Evolutionary conservation across 1,140 invertebrate species (phyloP).

Genomic region (Holcopasites calliopsidis): DNA sequence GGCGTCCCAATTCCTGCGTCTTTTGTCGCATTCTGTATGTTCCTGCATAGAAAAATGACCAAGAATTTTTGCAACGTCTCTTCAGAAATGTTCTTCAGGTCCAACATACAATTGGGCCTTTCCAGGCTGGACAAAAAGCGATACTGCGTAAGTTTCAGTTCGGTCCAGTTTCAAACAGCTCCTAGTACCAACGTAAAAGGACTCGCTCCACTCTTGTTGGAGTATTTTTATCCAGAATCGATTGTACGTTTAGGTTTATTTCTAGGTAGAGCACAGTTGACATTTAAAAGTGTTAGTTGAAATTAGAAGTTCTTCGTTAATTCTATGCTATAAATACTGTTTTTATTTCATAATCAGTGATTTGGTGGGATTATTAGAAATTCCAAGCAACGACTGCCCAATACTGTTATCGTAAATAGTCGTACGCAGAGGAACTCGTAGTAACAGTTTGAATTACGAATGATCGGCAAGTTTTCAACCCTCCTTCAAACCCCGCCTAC

Average conservation of each 20-base stretch:
- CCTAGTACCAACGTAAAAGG: not conserved
- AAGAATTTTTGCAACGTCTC: conserved; percentile 1
- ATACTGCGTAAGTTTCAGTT: not conserved
- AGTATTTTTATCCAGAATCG: not conserved
- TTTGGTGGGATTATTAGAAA: not conserved
- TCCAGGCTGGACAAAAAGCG: not conserved
- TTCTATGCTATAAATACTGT: not conserved
- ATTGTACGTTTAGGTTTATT: not conserved
- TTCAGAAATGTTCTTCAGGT: not conserved
- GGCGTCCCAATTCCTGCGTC: conserved; percentile 36
- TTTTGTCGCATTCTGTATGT: conserved; percentile 27
- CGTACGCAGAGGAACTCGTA: not conserved
- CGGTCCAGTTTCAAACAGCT: not conserved
- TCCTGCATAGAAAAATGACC: conserved; percentile 18
- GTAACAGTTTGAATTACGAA: not conserved
- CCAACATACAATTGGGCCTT: too few species aligned
- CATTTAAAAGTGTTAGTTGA: too few species aligned
- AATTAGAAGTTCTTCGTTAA: not conserved
- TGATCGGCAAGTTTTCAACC: not conserved
- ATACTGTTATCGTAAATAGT: not conserved
- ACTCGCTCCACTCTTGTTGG: not conserved
- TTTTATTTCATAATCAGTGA: not conserved
- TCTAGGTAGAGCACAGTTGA: not conserved
- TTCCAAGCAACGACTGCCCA: not conserved
- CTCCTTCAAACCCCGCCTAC: not conserved